Conservation (phyloP, 2,888 invertebrate genomes). For the Globia sparganii region DNA sequence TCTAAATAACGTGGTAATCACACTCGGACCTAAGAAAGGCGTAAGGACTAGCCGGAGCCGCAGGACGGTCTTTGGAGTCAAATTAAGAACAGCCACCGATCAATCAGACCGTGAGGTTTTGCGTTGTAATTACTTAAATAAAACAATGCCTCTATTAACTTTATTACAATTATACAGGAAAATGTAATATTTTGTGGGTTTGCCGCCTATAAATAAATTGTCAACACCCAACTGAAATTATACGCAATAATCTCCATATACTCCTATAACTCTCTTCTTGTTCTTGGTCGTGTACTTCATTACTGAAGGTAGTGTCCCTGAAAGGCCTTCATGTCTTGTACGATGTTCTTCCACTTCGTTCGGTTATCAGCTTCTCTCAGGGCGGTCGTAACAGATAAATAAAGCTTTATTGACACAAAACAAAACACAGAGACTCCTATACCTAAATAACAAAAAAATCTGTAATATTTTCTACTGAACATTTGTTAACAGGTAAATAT, state of each 20-base stretch:
- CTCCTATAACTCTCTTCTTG: background rate
- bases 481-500: too few species aligned
- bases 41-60: background rate
- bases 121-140: conserved; percentile 8
- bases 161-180: conserved; percentile 39
- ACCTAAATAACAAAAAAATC: background rate
- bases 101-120: background rate
- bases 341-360: too few species aligned
- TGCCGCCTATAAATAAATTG: conserved; percentile 12
- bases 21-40: background rate
- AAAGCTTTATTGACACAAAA: too few species aligned
- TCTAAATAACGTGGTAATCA: conserved; percentile 1
- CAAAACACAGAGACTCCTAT: too few species aligned
- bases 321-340: too few species aligned
- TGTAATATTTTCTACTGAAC: background rate
- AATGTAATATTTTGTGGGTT: conserved; percentile 31
- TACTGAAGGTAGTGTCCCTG: too few species aligned
- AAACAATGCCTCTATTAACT: conserved; percentile 21
- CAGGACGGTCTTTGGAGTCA: background rate
- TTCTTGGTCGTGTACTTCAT: too few species aligned
- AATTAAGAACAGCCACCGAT: background rate
- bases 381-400: too few species aligned
- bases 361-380: too few species aligned
- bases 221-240: conserved; percentile 12
- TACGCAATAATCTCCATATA: background rate